Evolutionary conservation across 2,797 vertebrate genomes (phyloP).

Genomic region (Emys orbicularis): DNA sequence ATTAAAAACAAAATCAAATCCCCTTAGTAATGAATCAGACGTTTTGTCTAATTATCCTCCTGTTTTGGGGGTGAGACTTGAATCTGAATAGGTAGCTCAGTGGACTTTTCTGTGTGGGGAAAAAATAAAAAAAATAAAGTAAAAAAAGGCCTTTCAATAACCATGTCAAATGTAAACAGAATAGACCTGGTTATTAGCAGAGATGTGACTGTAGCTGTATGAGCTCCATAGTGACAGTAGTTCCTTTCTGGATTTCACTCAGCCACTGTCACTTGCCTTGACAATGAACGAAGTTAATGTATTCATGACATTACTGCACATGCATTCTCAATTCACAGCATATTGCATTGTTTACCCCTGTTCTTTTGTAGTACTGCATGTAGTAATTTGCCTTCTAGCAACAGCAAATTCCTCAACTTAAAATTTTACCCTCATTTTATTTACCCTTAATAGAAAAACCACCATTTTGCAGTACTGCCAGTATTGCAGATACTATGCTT

Average conservation of each 20-base stretch:
- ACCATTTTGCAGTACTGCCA: slow-evolving; percentile 45
- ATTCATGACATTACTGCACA: slow-evolving; percentile 79
- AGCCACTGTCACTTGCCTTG: slow-evolving; percentile 82
- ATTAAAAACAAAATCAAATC: not conserved
- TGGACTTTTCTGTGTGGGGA: slow-evolving; percentile 23
- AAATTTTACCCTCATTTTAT: slow-evolving; percentile 76
- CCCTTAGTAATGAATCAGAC: slow-evolving; percentile 35
- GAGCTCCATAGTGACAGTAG: slow-evolving; percentile 72
- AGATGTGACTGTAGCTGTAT: slow-evolving; percentile 73
- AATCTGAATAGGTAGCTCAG: slow-evolving; percentile 11
- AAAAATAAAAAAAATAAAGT: slow-evolving; percentile 37
- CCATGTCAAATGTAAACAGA: slow-evolving; percentile 80
- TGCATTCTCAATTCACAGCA: slow-evolving; percentile 77
- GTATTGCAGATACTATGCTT: slow-evolving; percentile 40
- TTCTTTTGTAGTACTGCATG: slow-evolving; percentile 78
- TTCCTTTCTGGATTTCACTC: slow-evolving; percentile 81
- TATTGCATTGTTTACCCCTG: slow-evolving; percentile 79
- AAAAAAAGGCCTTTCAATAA: slow-evolving; percentile 47
- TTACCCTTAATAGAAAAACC: slow-evolving; percentile 73
- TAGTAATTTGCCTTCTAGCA: slow-evolving; percentile 81
- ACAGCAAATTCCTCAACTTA: slow-evolving; percentile 79
- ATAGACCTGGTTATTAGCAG: slow-evolving; percentile 82
- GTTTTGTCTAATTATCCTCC: slow-evolving; percentile 56
- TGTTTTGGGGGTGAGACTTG: slow-evolving; percentile 18
- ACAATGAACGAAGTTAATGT: slow-evolving; percentile 80